Base-by-base conservation (phyloP, 1,140 invertebrate species). In the Globodera ellingtonae region DNA sequence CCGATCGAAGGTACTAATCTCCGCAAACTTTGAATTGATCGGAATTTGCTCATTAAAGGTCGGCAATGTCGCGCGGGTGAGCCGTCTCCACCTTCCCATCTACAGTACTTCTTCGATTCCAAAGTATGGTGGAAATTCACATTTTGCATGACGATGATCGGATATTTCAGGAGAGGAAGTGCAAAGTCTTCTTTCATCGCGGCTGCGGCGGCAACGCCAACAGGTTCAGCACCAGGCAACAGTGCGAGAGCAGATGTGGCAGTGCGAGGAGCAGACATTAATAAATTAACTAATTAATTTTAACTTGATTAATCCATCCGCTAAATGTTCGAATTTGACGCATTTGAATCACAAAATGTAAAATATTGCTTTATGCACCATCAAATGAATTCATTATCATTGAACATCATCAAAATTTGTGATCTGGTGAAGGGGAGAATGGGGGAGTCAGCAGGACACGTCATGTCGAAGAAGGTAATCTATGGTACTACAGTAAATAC, bases 191-290 rank as follows among this genome's bases (percentile, higher is more conserved):
- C 79, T 81, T 81, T 35, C 69, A 80, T 50, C 69, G 47, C 46
- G 79, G 79, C 77, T 81, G 79, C n/a, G 52, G 79, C 24, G 79
- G 56, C 48, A 81, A 80, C 18, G 79, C 79, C 21, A 81, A 81
- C 46, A 24, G 78, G 4, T 70, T 59, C 44, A 18, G 67, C 24
- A 70, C 67, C 5, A 70, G 67, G 67, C 67, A 70, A 70, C 35
- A 70, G 67, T 70, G 67, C 35, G 67, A 70, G 67, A 70, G 35
- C 35, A 35, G 67, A 47, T 70, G 67, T 47, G 67, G 56, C 56
- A 62, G 10, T 18, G 56, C 13, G 4, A 62, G 56, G 56, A 62
- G 56, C 56, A 62, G 13, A 62, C 56, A 62, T 62, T 62, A 15
- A 62, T 35, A 3, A 35, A 35, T 24, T 35, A 35, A 35, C 35